Evolutionary conservation across 2,888 invertebrate genomes (phyloP).

Genomic region (Agonopterix alstromeriana): DNA sequence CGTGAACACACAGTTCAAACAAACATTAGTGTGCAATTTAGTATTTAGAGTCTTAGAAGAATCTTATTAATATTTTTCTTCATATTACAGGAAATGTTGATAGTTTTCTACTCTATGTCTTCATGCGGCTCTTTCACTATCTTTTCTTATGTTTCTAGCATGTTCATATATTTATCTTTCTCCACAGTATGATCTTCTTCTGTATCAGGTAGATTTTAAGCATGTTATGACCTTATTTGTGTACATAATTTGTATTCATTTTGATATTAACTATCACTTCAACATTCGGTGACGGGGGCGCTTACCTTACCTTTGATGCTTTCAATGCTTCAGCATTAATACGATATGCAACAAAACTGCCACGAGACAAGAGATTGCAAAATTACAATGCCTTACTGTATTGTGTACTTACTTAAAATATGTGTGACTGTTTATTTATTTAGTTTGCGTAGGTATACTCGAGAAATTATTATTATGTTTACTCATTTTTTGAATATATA

Average conservation of each 20-base stretch:
- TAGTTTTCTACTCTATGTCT: slow-evolving; percentile 67
- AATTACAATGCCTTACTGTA: slow-evolving; percentile 39
- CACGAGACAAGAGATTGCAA: slow-evolving; percentile 73
- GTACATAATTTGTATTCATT: slow-evolving; percentile 46
- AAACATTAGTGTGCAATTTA: slow-evolving; percentile 45
- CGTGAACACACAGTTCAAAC: slow-evolving; percentile 33
- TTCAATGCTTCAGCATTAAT: slow-evolving; percentile 50
- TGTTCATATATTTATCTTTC: slow-evolving; percentile 58
- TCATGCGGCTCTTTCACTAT: slow-evolving; percentile 65
- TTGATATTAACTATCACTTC: slow-evolving; percentile 28
- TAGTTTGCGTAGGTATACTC: slow-evolving; percentile 1
- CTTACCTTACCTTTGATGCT: slow-evolving; percentile 47
- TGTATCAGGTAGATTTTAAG: slow-evolving; percentile 67
- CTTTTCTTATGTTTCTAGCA: slow-evolving; percentile 64
- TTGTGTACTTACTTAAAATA: slow-evolving; percentile 26
- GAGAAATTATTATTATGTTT: not conserved
- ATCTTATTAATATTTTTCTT: slow-evolving; percentile 73
- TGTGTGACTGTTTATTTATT: slow-evolving; percentile 14
- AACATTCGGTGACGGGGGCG: slow-evolving; percentile 53
- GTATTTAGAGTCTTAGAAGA: slow-evolving; percentile 59
- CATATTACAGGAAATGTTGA: slow-evolving; percentile 74
- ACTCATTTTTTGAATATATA: not conserved
- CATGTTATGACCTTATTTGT: slow-evolving; percentile 53
- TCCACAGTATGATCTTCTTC: slow-evolving; percentile 65
- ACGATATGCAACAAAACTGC: slow-evolving; percentile 61